These are phyloP conservation scores for Chrysotoxum bicinctum DNA, from an alignment of 2,888 invertebrate genomes.

Conservation along the genomic window DNA sequence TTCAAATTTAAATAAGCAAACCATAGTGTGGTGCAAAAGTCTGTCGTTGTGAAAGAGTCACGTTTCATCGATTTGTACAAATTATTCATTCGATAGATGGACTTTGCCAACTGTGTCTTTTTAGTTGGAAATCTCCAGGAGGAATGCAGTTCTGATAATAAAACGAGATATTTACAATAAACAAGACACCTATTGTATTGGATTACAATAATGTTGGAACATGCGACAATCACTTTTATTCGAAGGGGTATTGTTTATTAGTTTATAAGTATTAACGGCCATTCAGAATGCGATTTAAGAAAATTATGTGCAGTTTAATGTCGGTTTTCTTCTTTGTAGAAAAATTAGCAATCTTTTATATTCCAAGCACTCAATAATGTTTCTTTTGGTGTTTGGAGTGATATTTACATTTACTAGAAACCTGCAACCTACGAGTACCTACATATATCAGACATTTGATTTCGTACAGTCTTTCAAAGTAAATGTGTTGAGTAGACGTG, in stretches of 20 bases:
- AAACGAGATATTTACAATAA: slow-evolving; percentile 34
- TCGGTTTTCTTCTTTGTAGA: no score
- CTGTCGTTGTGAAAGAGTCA: slow-evolving; percentile 50
- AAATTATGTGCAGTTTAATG: no score
- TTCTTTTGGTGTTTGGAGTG: no score
- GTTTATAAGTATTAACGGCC: no score
- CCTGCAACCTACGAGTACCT: no score
- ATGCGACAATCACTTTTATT: slow-evolving; percentile 4
- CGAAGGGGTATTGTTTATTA: neutral
- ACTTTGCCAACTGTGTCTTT: slow-evolving; percentile 31
- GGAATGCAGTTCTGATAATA: slow-evolving; percentile 49
- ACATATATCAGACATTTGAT: no score
- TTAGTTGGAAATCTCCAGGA: slow-evolving; percentile 22
- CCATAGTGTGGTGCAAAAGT: neutral
- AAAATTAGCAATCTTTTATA: no score
- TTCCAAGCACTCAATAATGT: no score
- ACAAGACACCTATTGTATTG: slow-evolving; percentile 11
- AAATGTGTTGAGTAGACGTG: no score
- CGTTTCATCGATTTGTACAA: slow-evolving; percentile 67
- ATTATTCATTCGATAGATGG: slow-evolving; percentile 58
- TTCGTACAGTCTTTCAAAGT: no score
- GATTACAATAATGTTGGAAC: slow-evolving; percentile 3
- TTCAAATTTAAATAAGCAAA: slow-evolving; percentile 40
- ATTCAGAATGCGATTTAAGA: no score
- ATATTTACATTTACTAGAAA: no score